phyloP scores from a whole-genome alignment of 1,140 invertebrate genomes.

The Ceratitis capitata region DNA sequence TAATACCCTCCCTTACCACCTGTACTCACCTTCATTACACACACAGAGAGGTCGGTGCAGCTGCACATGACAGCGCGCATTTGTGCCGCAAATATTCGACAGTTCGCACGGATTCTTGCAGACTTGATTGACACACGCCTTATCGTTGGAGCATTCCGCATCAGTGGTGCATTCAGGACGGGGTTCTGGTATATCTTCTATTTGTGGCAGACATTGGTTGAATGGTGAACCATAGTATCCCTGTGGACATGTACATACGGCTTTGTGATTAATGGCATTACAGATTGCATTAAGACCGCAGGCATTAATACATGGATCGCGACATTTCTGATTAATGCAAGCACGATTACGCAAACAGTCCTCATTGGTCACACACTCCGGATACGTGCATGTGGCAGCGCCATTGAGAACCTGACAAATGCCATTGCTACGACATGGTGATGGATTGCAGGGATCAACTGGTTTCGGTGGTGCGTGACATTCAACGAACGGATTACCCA shows the following conservation, averaged over 20 bases:
- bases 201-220: conserved; percentile 73
- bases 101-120: conserved; percentile 82
- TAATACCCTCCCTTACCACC: too few relatives aligned
- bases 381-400: conserved; percentile 79
- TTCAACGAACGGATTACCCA: conserved; percentile 82
- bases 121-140: conserved; percentile 81
- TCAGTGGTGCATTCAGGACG: conserved; percentile 82
- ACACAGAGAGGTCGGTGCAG: conserved; percentile 84
- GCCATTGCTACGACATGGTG: conserved; percentile 82
- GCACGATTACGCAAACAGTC: conserved; percentile 83
- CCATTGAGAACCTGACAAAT: conserved; percentile 78
- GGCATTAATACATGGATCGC: conserved; percentile 81
- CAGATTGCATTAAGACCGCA: conserved; percentile 89
- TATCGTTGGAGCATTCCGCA: conserved; percentile 83
- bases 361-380: conserved; percentile 85
- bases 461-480: conserved; percentile 68
- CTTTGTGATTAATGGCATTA: conserved; percentile 81
- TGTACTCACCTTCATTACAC: conserved; percentile 75
- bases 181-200: conserved; percentile 66
- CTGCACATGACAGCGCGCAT: conserved; percentile 83
- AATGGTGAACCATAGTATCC: conserved; percentile 83
- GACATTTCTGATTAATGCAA: conserved; percentile 83
- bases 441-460: conserved; percentile 80
- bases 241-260: conserved; percentile 81
- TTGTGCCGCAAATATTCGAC: conserved; percentile 77